phyloP scores from a whole-genome alignment of 2,797 vertebrate genomes.

The Coregonus ussuriensis region DNA sequence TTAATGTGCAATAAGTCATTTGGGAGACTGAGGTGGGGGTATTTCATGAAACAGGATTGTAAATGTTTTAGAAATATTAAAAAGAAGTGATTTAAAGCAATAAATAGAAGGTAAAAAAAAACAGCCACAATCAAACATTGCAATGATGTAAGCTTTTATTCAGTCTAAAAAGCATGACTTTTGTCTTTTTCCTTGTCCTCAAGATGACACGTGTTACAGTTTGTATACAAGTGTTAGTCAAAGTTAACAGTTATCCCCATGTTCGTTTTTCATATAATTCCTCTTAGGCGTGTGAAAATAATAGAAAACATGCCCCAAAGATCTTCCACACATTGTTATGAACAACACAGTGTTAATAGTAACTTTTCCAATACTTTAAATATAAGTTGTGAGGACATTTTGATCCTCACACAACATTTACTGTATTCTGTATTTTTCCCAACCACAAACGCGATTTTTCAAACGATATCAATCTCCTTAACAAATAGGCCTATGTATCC shows the following conservation, averaged over 20 bases:
- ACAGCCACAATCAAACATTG: constrained; percentile 10
- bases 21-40: no score
- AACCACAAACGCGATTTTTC: constrained; percentile 47
- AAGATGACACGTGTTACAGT: constrained; percentile 49
- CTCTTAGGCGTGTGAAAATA: constrained; percentile 55
- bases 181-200: background rate
- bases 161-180: constrained; percentile 63
- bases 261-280: constrained; percentile 35
- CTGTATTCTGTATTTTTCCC: constrained; percentile 33
- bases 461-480: constrained; percentile 18
- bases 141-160: constrained; percentile 70
- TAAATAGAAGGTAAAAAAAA: no score
- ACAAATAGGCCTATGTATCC: constrained; percentile 28
- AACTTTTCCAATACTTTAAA: constrained; percentile 61
- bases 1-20: no score
- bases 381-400: constrained; percentile 46
- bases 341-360: constrained; percentile 56
- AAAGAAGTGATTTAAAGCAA: background rate
- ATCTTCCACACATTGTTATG: constrained; percentile 37
- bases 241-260: constrained; percentile 50
- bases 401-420: constrained; percentile 46
- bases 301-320: constrained; percentile 40
- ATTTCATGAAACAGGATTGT: no score
- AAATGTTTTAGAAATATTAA: no score
- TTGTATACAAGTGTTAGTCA: constrained; percentile 55